These are phyloP conservation scores for Corydoras sp. DNA, from an alignment of 2,113 vertebrate species.

Conservation along the genomic window DNA sequence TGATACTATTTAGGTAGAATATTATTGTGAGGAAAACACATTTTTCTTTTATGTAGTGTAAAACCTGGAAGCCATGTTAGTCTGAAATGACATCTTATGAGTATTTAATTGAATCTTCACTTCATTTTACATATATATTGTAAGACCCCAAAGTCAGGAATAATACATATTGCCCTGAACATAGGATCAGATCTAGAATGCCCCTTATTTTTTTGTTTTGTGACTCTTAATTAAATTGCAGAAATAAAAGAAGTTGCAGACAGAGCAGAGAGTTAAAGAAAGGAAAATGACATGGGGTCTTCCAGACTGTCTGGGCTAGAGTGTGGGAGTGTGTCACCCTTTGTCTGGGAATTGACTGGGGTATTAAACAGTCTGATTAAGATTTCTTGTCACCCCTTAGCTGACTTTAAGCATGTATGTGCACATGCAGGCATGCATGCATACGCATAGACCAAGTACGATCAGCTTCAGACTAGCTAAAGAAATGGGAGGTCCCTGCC, in stretches of 20 bases:
- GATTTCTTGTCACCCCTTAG: slow-evolving; percentile 36
- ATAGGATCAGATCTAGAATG: slow-evolving; percentile 45
- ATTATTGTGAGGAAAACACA: slow-evolving; percentile 34
- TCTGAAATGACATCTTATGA: slow-evolving; percentile 42
- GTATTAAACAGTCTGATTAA: slow-evolving; percentile 56
- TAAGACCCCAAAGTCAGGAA: slow-evolving; percentile 36
- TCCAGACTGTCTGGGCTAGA: slow-evolving; percentile 64
- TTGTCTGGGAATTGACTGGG: slow-evolving; percentile 63
- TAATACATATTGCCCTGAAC: slow-evolving; percentile 22
- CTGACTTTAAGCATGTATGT: slow-evolving; percentile 6
- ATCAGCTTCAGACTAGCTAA: slow-evolving; percentile 1
- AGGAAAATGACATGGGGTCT: slow-evolving; percentile 59
- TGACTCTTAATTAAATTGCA: slow-evolving; percentile 69
- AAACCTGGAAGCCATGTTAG: slow-evolving; percentile 50
- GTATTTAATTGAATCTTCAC: slow-evolving; percentile 40
- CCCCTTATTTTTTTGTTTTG: slow-evolving; percentile 52
- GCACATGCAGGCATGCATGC: not conserved
- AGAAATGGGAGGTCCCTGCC: slow-evolving; percentile 42
- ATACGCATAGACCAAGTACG: slow-evolving; percentile 1
- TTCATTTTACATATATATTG: slow-evolving; percentile 54
- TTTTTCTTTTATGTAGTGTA: slow-evolving; percentile 41
- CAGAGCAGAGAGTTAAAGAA: slow-evolving; percentile 53
- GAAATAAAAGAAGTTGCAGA: slow-evolving; percentile 61
- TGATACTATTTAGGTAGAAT: slow-evolving; percentile 40
- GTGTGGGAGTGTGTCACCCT: slow-evolving; percentile 65